phyloP scores from a whole-genome alignment of 2,113 vertebrate species.

The Setophaga kirtlandii region DNA sequence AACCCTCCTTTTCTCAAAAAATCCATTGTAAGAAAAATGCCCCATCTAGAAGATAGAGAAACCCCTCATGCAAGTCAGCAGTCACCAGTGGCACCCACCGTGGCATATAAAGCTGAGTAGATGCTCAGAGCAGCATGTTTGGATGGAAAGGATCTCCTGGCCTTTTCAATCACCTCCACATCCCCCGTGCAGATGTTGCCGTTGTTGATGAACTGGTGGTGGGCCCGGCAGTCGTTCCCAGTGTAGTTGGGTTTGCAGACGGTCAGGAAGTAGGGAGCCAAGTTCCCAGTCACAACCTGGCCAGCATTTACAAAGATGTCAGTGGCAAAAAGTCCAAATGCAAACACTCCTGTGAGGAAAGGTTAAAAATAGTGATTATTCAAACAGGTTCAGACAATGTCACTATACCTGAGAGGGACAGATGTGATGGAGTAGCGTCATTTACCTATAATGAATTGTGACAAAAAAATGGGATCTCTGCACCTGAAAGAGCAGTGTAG shows the following conservation, averaged over 20 bases:
- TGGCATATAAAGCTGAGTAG: conserved; percentile 95
- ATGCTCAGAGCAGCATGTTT: conserved; percentile 97
- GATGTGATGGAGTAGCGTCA: not conserved
- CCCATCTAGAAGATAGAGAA: not conserved
- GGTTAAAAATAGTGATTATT: conserved; percentile 5
- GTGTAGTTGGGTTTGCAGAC: conserved; percentile 98
- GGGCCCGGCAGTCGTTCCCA: conserved; percentile 84
- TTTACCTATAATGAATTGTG: not conserved
- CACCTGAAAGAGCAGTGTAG: not conserved
- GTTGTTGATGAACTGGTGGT: conserved; percentile 89
- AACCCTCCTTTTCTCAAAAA: not conserved
- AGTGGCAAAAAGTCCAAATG: conserved; percentile 96
- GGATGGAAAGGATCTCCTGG: conserved; percentile 94
- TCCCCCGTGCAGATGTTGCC: conserved; percentile 95
- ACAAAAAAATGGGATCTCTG: not conserved
- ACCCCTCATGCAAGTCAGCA: not conserved
- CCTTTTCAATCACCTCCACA: conserved; percentile 85
- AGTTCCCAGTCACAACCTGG: conserved; percentile 94
- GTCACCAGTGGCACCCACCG: conserved; percentile 77
- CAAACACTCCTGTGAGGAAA: conserved; percentile 89
- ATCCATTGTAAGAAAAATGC: not conserved
- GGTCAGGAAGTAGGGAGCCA: conserved; percentile 94
- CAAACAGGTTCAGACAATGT: not conserved
- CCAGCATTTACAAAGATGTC: conserved; percentile 98
- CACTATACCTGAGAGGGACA: not conserved